Evolutionary conservation across 92 coral and sea anemone species (phyloP).

Genomic region (Porites divaricata): DNA sequence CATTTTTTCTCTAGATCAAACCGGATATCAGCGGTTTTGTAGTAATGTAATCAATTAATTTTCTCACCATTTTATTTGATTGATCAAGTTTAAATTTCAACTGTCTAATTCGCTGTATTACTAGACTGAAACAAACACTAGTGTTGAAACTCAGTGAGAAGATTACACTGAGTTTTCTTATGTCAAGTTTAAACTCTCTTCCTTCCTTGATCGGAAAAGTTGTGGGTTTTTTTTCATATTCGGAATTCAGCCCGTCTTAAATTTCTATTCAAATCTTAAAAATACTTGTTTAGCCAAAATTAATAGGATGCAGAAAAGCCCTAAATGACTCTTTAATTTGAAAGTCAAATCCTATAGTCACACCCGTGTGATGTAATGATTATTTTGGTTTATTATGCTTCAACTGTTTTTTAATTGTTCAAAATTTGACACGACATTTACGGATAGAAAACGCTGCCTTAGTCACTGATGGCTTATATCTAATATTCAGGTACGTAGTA

Average conservation of each 20-base stretch:
- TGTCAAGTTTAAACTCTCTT: too few relatives aligned
- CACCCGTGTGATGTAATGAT: conserved; percentile 19
- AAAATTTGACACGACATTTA: conserved; percentile 14
- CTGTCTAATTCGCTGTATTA: too few relatives aligned
- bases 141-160: too few relatives aligned
- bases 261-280: not conserved
- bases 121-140: too few relatives aligned
- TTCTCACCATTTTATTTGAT: too few relatives aligned
- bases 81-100: too few relatives aligned
- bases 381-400: conserved; percentile 28
- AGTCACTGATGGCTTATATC: not conserved
- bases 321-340: conserved; percentile 7
- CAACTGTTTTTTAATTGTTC: conserved; percentile 8
- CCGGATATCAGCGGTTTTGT: not conserved
- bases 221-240: too few relatives aligned
- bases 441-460: not conserved
- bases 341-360: conserved; percentile 16
- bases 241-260: not conserved
- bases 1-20: not conserved
- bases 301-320: not conserved
- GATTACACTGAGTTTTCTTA: too few relatives aligned
- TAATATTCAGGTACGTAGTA: conserved; percentile 10
- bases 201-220: too few relatives aligned
- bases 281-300: not conserved
- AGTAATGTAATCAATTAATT: too few relatives aligned